Conservation (phyloP, 2,797 vertebrate genomes). For the Acropternis orthonyx region DNA sequence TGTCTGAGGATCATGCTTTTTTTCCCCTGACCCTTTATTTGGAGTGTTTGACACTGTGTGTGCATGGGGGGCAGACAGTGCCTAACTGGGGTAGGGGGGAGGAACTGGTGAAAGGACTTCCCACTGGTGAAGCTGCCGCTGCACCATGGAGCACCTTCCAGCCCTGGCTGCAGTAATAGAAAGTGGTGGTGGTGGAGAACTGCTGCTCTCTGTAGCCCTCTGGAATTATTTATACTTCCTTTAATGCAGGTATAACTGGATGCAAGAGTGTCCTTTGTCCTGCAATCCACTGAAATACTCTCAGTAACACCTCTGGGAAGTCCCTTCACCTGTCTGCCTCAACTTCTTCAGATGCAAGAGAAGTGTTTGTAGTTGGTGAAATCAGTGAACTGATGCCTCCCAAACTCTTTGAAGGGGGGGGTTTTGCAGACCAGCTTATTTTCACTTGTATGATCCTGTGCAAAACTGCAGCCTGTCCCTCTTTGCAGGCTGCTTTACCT, state of each 20-base stretch:
- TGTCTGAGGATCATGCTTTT: not conserved
- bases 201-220: not conserved
- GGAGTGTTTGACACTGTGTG: rapidly evolving
- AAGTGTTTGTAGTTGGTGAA: not conserved
- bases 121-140: not conserved
- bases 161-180: not conserved
- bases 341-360: not conserved
- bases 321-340: not conserved
- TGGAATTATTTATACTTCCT: not conserved
- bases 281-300: not conserved
- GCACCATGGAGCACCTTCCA: not conserved
- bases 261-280: not conserved
- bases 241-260: not conserved
- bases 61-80: not conserved
- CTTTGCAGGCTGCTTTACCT: not conserved
- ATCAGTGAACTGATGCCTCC: not conserved
- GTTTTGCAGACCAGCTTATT: not conserved
- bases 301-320: not conserved
- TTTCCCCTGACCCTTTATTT: not conserved
- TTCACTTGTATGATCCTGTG: not conserved
- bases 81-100: not conserved
- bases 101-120: not conserved
- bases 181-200: not conserved
- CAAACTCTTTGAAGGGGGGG: not conserved
- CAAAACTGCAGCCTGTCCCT: not conserved